Conservation (phyloP, 37 sponge, comb jelly and placozoan species). For the Beroe forskalii region DNA sequence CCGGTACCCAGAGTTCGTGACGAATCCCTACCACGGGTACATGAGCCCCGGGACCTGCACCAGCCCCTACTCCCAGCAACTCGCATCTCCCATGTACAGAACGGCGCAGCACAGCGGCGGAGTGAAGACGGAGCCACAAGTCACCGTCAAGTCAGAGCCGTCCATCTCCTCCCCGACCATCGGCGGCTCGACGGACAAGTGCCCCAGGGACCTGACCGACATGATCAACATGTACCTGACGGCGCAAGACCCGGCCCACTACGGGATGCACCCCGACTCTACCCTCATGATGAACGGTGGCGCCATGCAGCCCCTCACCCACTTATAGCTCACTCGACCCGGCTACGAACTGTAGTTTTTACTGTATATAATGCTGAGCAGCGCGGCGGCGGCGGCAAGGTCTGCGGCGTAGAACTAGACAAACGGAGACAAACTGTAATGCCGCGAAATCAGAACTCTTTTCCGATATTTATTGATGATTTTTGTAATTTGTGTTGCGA, state of each 20-base stretch:
- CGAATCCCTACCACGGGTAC: conserved; percentile 62
- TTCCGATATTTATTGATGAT: conserved; percentile 59
- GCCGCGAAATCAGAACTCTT: conserved; percentile 8
- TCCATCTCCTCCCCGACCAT: conserved; percentile 47
- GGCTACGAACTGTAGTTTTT: conserved; percentile 14
- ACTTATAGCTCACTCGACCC: background rate
- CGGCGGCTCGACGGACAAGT: conserved; percentile 56
- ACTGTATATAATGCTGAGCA: conserved; percentile 17
- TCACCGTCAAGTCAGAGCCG: background rate
- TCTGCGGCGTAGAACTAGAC: background rate
- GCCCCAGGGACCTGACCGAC: conserved; percentile 57
- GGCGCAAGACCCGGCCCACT: conserved; percentile 57
- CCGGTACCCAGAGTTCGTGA: conserved; percentile 62
- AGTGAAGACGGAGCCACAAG: conserved; percentile 40
- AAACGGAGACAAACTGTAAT: background rate
- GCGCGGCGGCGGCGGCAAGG: background rate
- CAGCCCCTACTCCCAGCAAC: conserved; percentile 56
- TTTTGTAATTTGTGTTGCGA: conserved; percentile 65
- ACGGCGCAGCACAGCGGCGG: background rate
- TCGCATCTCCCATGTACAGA: conserved; percentile 56
- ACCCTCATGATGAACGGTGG: conserved; percentile 33
- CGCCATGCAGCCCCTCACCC: conserved; percentile 59
- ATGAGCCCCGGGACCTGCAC: conserved; percentile 55
- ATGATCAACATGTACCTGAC: conserved; percentile 67
- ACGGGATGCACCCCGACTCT: conserved; percentile 23